Conservation (phyloP, 2,113 vertebrate species). For the Anas platyrhynchos region DNA sequence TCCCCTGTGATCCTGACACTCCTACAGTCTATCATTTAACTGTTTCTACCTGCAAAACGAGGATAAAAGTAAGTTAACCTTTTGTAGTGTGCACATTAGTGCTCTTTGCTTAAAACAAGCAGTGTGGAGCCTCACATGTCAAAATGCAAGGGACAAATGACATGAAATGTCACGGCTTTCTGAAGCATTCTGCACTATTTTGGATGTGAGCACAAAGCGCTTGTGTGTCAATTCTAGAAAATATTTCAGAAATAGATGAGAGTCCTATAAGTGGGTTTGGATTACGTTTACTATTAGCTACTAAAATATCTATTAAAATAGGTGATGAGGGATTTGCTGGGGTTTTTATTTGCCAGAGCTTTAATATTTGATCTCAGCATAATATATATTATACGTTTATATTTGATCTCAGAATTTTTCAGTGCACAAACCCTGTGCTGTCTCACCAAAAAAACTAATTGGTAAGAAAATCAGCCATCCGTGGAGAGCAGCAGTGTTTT, state of each 20-base stretch:
- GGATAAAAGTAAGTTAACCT: not conserved
- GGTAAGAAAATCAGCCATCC: not conserved
- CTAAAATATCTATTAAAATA: not conserved
- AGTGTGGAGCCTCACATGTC: rapidly evolving
- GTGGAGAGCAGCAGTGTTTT: not conserved
- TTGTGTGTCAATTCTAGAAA: not conserved
- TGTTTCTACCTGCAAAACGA: not conserved
- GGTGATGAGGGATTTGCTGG: not conserved
- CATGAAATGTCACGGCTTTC: not conserved
- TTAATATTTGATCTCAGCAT: not conserved
- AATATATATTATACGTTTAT: not conserved
- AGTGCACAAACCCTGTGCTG: not conserved
- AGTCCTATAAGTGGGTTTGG: not conserved
- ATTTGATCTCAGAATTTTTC: not conserved
- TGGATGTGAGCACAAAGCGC: not conserved
- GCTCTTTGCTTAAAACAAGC: not conserved
- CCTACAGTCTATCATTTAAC: not conserved
- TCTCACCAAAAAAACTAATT: not conserved
- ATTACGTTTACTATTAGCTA: not conserved
- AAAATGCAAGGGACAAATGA: not conserved
- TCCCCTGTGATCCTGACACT: not conserved
- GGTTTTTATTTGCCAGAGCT: not conserved
- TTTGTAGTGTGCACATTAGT: not conserved
- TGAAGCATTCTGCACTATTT: not conserved
- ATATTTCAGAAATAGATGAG: not conserved